A percentile compares a stretch with the other conserved stretches of the same genome.
Conservation (phyloP, 2,113 vertebrate genomes). For the Protomyctophum bolini region DNA sequence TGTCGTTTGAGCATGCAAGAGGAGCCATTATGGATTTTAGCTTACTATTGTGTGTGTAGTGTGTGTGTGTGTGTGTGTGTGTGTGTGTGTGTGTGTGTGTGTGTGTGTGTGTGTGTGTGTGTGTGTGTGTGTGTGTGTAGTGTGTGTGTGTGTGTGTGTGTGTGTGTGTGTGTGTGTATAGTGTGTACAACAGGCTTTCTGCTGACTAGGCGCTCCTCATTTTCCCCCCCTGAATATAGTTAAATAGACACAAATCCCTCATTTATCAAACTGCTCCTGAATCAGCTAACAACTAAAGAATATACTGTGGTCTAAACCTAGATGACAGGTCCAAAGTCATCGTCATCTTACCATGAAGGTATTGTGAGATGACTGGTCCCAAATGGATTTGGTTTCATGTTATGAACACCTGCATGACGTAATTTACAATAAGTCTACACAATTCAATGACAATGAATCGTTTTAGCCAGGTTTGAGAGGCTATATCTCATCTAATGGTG, state of each 20-base stretch:
- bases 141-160: not conserved
- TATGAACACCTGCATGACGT: no score
- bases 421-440: slow-evolving; percentile 14
- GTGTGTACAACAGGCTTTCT: not conserved
- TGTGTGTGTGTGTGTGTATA: not conserved
- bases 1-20: not conserved
- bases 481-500: no score
- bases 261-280: no score
- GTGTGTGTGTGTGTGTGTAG: not conserved
- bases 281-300: no score
- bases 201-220: not conserved
- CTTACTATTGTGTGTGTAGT: not conserved
- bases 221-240: not conserved
- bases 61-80: slow-evolving; percentile 10
- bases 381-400: no score
- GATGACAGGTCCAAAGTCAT: no score
- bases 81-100: not conserved
- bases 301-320: no score
- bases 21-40: not conserved
- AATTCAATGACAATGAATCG: no score
- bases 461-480: no score
- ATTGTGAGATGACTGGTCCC: no score
- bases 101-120: slow-evolving; percentile 1
- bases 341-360: no score
- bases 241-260: no score